Conservation (phyloP, 2,888 invertebrate species). For the Apomyelois bistriatella region DNA sequence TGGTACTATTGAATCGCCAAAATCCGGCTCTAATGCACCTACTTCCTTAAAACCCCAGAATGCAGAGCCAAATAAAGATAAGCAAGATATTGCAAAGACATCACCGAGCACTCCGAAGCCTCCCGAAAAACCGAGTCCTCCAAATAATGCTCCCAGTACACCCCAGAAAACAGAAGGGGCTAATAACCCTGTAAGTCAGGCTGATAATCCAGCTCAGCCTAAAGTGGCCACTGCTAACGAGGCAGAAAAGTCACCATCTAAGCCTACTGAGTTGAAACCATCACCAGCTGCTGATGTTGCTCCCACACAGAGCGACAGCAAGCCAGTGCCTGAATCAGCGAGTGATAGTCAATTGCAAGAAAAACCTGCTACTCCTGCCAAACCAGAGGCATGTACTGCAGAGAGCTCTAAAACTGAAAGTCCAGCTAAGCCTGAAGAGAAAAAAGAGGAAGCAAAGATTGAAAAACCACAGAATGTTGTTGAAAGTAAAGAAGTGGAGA, state of each 20-base stretch:
- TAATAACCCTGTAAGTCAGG: slow-evolving; percentile 38
- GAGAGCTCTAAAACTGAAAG: slow-evolving; percentile 46
- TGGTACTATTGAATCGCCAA: slow-evolving; percentile 67
- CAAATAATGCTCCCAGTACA: slow-evolving; percentile 42
- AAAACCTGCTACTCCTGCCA: slow-evolving; percentile 42
- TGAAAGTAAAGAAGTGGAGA: slow-evolving; percentile 42
- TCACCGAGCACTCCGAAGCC: slow-evolving; percentile 72
- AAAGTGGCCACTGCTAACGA: slow-evolving; percentile 66
- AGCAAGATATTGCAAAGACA: slow-evolving; percentile 67
- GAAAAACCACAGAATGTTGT: slow-evolving; percentile 36
- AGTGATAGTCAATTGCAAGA: slow-evolving; percentile 57
- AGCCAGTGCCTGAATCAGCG: slow-evolving; percentile 62
- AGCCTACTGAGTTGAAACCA: slow-evolving; percentile 60
- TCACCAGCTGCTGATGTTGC: slow-evolving; percentile 63
- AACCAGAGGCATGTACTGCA: slow-evolving; percentile 37
- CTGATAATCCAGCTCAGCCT: slow-evolving; percentile 51
- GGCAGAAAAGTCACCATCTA: slow-evolving; percentile 60
- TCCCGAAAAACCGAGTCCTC: slow-evolving; percentile 50
- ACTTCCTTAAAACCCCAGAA: slow-evolving; percentile 58
- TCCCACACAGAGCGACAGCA: slow-evolving; percentile 61
- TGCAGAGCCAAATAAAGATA: slow-evolving; percentile 62
- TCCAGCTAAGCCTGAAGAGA: slow-evolving; percentile 44
- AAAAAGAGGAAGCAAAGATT: slow-evolving; percentile 42
- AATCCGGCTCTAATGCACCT: slow-evolving; percentile 52
- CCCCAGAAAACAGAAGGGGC: slow-evolving; percentile 58